Evolutionary conservation across 2,113 vertebrate species (phyloP).

Genomic region (Menidia beryllina): DNA sequence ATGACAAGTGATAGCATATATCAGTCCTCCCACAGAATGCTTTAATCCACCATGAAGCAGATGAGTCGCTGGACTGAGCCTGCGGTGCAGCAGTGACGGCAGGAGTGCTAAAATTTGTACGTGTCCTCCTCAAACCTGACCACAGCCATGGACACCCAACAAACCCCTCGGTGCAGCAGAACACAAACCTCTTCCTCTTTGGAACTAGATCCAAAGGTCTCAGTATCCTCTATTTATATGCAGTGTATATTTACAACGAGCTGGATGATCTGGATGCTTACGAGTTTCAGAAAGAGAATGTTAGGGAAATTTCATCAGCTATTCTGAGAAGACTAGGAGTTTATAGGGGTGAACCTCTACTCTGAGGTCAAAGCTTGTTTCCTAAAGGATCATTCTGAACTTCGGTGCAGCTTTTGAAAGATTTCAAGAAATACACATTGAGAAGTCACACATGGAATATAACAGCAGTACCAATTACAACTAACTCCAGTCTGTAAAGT

Average conservation of each 20-base stretch:
- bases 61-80: constrained; percentile 66
- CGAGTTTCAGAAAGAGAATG: constrained; percentile 67
- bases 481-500: neutral
- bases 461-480: neutral
- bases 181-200: constrained; percentile 70
- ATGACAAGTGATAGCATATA: constrained; percentile 57
- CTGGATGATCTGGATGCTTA: constrained; percentile 75
- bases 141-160: constrained; percentile 70
- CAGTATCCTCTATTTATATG: constrained; percentile 82
- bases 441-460: neutral
- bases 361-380: constrained; percentile 43
- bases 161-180: constrained; percentile 62
- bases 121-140: constrained; percentile 50
- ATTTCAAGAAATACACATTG: neutral
- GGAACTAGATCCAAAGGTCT: constrained; percentile 78
- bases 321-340: constrained; percentile 63
- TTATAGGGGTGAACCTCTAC: constrained; percentile 44
- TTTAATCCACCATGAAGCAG: constrained; percentile 72
- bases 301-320: constrained; percentile 57
- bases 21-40: constrained; percentile 61
- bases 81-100: constrained; percentile 48
- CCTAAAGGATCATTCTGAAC: constrained; percentile 33
- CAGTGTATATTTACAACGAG: constrained; percentile 77
- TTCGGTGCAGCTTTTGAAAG: constrained; percentile 8
- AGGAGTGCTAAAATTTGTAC: constrained; percentile 66